Evolutionary conservation across 1,140 invertebrate species (phyloP).

Genomic region (Druon quercuslanigerum): DNA sequence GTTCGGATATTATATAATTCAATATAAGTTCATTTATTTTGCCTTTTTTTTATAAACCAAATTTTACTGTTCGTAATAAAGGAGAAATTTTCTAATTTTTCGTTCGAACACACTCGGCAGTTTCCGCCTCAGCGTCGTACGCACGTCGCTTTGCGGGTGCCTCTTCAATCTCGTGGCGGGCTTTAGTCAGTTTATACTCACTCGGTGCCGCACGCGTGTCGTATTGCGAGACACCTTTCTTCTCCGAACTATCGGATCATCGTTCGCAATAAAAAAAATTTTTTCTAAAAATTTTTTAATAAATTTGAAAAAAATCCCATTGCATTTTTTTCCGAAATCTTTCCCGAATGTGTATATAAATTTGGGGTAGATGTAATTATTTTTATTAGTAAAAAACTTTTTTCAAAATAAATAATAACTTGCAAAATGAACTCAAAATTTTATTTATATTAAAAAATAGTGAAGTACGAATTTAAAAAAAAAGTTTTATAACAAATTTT

Average conservation of each 20-base stretch:
- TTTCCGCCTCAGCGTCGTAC: constrained; percentile 44
- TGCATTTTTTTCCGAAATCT: background rate
- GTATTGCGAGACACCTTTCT: background rate
- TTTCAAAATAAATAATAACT: too few relatives aligned
- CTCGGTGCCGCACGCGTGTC: constrained; percentile 36
- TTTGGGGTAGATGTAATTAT: too few relatives aligned
- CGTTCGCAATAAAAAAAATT: background rate
- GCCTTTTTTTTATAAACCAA: too few relatives aligned
- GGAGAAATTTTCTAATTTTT: background rate
- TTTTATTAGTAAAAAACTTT: too few relatives aligned
- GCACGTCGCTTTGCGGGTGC: constrained; percentile 55
- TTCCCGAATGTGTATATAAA: too few relatives aligned
- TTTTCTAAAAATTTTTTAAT: background rate
- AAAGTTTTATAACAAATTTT: too few relatives aligned
- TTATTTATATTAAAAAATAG: too few relatives aligned
- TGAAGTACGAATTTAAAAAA: too few relatives aligned
- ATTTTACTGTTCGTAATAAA: too few relatives aligned
- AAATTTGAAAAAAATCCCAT: background rate
- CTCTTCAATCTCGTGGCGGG: constrained; percentile 50
- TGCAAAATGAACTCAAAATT: too few relatives aligned
- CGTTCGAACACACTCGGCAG: constrained; percentile 18
- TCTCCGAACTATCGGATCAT: background rate
- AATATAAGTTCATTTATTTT: too few relatives aligned
- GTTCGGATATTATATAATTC: too few relatives aligned
- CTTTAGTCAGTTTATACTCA: constrained; percentile 53